These are phyloP conservation scores for Hydriomena furcata DNA, from an alignment of 2,888 invertebrate genomes.

Conservation along the genomic window DNA sequence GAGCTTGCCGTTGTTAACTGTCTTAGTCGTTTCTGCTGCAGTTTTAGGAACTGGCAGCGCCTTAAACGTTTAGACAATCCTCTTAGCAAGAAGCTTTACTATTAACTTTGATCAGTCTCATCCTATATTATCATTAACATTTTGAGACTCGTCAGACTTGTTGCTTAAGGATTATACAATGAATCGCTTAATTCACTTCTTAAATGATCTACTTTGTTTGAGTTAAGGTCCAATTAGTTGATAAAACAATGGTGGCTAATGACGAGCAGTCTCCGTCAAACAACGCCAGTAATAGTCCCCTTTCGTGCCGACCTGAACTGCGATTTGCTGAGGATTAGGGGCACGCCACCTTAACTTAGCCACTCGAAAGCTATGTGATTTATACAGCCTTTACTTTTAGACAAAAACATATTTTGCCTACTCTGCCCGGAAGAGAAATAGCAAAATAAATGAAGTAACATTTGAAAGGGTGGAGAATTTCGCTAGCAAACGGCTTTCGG, in stretches of 20 bases:
- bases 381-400: conserved; percentile 36
- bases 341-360: conserved; percentile 54
- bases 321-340: conserved; percentile 48
- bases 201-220: background rate
- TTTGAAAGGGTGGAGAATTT: conserved; percentile 22
- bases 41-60: too few species aligned
- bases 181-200: background rate
- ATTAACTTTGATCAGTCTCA: background rate
- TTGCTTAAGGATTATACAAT: background rate
- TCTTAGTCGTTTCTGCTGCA: too few species aligned
- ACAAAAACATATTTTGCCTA: conserved; percentile 28
- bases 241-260: conserved; percentile 58
- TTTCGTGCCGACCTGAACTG: conserved; percentile 63
- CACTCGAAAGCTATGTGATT: conserved; percentile 45
- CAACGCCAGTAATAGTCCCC: conserved; percentile 54
- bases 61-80: too few species aligned
- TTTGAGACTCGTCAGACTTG: background rate
- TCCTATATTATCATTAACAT: background rate
- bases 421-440: conserved; percentile 13
- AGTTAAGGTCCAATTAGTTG: conserved; percentile 46
- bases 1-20: too few species aligned
- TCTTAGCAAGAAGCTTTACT: background rate
- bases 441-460: conserved; percentile 32
- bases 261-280: conserved; percentile 52
- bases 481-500: conserved; percentile 23